Base-by-base conservation (phyloP, 2,797 vertebrate species). In the Macropodus opercularis region DNA sequence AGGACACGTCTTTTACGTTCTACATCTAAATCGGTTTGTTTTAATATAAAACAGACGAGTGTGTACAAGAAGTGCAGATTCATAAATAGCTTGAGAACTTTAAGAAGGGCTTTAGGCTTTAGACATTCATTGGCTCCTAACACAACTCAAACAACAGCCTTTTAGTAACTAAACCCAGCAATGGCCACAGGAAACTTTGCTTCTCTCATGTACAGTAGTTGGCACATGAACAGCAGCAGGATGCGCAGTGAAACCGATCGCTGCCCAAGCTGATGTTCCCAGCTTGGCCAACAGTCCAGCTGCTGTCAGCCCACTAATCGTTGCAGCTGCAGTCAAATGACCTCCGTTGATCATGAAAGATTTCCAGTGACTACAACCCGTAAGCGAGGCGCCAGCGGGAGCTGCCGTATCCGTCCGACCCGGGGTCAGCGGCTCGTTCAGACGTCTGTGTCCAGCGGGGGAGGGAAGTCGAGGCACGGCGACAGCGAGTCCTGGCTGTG, bases 401-500 rank as follows among this genome's bases (percentile, higher is more conserved):
- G 17, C 39, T 43, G 13, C 49, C 55, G 63, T 27, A n/a, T 1
- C n/a, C n/a, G n/a, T n/a, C n/a, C n/a, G n/a, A n/a, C 26, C 47
- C 51, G 29, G 65, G 36, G 22, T 69, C 61, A 41, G 0, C 26
- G 0, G 35, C 39, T 31, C 48, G 61, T 72, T 87, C 65, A 93
- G 43, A 93, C 90, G 34, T 93, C 91, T 6, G 91, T 91, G 75
- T 92, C 91, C 81, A 90, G 66, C 0, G 89, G 89, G 11, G 86
- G 90, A 19, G 74, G 85, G 49, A 88, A 79, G 26, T 97, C 94
- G 1, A 92, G 90, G 64, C 87, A 86, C 0, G 94, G 89, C 8
- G 93, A 94, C 83, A 98, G 92, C 0, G 96, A 98, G 87, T 98
- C 96, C 82, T 98, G 97, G 77, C 96, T 98, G 84, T 98, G 94